phyloP scores from a whole-genome alignment of 2,888 invertebrate species.

The Acronicta psi region DNA sequence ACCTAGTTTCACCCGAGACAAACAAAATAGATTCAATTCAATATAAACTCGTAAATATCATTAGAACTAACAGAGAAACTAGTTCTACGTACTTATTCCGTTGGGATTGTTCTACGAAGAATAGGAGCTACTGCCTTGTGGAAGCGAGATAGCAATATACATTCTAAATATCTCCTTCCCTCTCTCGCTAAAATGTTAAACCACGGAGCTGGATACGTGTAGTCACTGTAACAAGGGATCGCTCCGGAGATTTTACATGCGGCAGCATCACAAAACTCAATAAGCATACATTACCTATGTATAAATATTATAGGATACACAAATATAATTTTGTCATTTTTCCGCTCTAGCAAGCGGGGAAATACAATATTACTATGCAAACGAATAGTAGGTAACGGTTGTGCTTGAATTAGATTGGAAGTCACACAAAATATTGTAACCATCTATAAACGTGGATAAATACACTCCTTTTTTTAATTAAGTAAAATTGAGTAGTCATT shows the following conservation, averaged over 20 bases:
- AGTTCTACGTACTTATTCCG: too few species aligned
- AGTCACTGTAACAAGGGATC: conserved; percentile 5
- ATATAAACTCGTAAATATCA: too few species aligned
- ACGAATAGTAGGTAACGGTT: not conserved
- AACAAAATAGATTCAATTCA: too few species aligned
- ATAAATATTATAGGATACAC: not conserved
- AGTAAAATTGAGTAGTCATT: too few species aligned
- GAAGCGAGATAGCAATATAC: too few species aligned
- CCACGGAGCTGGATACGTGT: conserved; percentile 5
- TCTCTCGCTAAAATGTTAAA: not conserved
- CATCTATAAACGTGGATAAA: too few species aligned
- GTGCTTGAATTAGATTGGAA: not conserved
- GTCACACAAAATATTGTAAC: not conserved
- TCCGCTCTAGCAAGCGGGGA: conserved; percentile 15
- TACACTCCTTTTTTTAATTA: too few species aligned
- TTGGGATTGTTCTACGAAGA: too few species aligned
- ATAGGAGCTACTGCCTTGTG: too few species aligned
- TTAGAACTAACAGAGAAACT: too few species aligned
- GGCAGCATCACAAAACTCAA: conserved; percentile 9
- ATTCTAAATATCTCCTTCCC: not conserved
- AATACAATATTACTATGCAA: not conserved
- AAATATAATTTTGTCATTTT: conserved; percentile 20
- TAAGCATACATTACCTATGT: conserved; percentile 10
- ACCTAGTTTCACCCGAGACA: too few species aligned
- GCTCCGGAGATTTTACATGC: conserved; percentile 7